These are phyloP conservation scores for Liparis tanakae DNA, from an alignment of 2,797 vertebrate genomes.

Conservation along the genomic window DNA sequence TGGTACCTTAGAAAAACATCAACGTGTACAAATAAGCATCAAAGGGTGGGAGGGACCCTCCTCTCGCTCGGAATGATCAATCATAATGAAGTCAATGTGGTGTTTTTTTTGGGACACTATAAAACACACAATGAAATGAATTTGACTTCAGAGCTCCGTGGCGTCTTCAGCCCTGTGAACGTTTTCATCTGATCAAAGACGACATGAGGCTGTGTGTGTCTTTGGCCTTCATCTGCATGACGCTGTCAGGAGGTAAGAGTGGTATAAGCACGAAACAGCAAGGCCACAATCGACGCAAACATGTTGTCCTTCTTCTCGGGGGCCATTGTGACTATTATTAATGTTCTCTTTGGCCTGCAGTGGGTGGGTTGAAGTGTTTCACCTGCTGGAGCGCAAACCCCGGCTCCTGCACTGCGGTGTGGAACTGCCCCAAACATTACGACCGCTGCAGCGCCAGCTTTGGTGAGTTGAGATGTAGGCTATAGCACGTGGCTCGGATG, in stretches of 20 bases:
- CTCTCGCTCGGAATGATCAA: background rate
- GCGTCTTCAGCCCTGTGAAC: background rate
- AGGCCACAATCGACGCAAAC: background rate
- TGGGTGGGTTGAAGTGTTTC: conserved; percentile 40
- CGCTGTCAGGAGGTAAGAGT: conserved; percentile 47
- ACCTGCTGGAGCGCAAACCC: conserved; percentile 50
- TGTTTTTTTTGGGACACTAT: background rate
- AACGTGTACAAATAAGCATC: background rate
- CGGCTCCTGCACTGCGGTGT: conserved; percentile 23
- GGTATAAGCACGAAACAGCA: background rate
- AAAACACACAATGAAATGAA: conserved; percentile 31
- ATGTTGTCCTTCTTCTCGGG: background rate
- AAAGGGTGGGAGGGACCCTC: conserved; percentile 10
- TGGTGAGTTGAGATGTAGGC: conserved; percentile 32
- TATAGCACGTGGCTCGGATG: background rate
- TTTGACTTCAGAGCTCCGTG: conserved; percentile 8
- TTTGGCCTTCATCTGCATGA: conserved; percentile 25
- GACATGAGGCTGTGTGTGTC: conserved; percentile 33
- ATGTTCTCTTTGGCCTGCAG: conserved; percentile 15
- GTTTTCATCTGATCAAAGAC: conserved; percentile 2
- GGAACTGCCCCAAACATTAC: conserved; percentile 7
- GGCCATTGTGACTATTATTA: background rate
- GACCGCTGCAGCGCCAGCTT: conserved; percentile 46
- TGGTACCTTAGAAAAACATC: background rate
- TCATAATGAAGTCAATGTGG: background rate